Percentiles rank a stretch among this genome's conserved stretches.
phyloP scores from a whole-genome alignment of 1,140 invertebrate genomes.

The Tyrophagus putrescentiae region DNA sequence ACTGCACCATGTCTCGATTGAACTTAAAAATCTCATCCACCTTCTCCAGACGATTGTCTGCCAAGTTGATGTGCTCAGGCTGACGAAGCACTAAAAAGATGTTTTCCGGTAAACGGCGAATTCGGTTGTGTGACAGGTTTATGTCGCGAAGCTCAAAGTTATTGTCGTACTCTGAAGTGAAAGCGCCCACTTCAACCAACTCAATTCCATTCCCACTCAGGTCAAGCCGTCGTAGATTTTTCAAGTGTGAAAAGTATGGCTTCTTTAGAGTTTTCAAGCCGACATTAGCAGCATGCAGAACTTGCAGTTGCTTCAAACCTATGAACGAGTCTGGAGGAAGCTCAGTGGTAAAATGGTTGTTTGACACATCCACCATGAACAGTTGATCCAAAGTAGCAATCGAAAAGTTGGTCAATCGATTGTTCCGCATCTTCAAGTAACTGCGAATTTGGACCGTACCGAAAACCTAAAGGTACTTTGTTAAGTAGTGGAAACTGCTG shows the following conservation, averaged over 20 bases:
- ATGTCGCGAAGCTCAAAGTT: not conserved
- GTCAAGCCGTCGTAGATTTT: conserved; percentile 3
- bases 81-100: not conserved
- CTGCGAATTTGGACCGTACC: not conserved
- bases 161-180: not conserved
- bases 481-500: no score
- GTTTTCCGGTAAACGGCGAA: not conserved
- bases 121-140: not conserved
- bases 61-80: conserved; percentile 1
- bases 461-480: conserved; percentile 7
- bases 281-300: not conserved
- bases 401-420: not conserved
- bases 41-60: not conserved
- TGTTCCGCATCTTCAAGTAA: not conserved
- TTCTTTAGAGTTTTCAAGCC: not conserved
- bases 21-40: not conserved
- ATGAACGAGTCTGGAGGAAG: not conserved
- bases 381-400: not conserved
- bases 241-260: conserved; percentile 4
- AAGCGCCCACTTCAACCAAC: not conserved
- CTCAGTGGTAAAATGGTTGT: not conserved
- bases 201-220: conserved; percentile 6
- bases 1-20: not conserved
- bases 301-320: not conserved
- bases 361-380: conserved; percentile 5